phyloP scores from a whole-genome alignment of 1,140 invertebrate genomes.

The Rhagoletis zephyria region DNA sequence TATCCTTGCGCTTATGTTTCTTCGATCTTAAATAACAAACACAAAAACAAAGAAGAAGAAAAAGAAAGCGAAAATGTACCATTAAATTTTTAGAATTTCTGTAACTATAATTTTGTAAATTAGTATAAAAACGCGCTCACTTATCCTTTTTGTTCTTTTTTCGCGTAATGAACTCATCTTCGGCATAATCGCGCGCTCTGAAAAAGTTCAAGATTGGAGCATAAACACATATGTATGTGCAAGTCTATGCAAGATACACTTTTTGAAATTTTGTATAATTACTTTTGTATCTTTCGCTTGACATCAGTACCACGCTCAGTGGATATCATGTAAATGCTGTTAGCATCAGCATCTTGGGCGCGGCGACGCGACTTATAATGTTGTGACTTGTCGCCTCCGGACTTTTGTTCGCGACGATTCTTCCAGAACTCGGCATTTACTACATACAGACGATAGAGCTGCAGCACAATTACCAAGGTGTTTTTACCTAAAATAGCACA shows the following conservation, averaged over 20 bases:
- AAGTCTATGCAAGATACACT: no score
- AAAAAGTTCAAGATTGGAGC: not conserved
- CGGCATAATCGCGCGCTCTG: slow-evolving; percentile 64
- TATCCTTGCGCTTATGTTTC: slow-evolving; percentile 76
- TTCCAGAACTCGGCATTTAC: slow-evolving; percentile 80
- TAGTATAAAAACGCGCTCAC: slow-evolving; percentile 56
- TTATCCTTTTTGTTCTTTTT: slow-evolving; percentile 68
- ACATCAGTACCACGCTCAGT: slow-evolving; percentile 68
- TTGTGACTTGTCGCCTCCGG: slow-evolving; percentile 72
- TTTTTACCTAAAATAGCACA: slow-evolving; percentile 84
- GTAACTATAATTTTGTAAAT: no score
- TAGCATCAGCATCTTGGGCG: slow-evolving; percentile 70
- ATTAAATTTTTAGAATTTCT: no score
- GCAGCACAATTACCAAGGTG: slow-evolving; percentile 87
- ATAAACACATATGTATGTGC: no score
- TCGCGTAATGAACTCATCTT: slow-evolving; percentile 67
- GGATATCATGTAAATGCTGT: slow-evolving; percentile 78
- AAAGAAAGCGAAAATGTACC: slow-evolving; percentile 18
- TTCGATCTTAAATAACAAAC: slow-evolving; percentile 30
- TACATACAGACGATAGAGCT: slow-evolving; percentile 88
- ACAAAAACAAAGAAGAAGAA: not conserved
- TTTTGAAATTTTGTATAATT: no score
- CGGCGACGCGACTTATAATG: slow-evolving; percentile 71
- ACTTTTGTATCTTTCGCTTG: slow-evolving; percentile 70
- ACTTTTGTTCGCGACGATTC: slow-evolving; percentile 72